Conservation (phyloP, 2,113 vertebrate genomes). For the Rhodinocichla rosea region DNA sequence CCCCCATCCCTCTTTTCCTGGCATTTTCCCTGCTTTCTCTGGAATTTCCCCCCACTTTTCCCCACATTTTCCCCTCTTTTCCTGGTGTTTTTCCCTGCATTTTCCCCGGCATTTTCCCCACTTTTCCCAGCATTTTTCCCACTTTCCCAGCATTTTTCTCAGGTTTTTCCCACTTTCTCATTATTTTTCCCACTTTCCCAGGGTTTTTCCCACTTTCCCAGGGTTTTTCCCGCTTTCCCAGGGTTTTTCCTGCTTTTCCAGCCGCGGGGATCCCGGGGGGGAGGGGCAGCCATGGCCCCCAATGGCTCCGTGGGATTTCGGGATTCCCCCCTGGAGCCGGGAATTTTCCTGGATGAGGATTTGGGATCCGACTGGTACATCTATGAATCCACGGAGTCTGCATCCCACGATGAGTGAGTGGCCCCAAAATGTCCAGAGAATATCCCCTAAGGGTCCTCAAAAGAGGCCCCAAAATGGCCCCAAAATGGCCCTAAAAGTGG, state of each 20-base stretch:
- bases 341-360: neutral
- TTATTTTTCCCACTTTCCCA: no score
- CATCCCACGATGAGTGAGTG: conserved; percentile 60
- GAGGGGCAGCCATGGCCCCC: conserved; percentile 10
- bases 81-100: no score
- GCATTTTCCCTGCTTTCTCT: no score
- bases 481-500: no score
- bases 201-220: neutral
- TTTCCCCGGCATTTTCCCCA: neutral
- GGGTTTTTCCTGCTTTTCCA: neutral
- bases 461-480: no score
- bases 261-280: neutral
- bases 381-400: conserved; percentile 6
- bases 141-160: fast-evolving
- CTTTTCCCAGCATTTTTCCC: no score
- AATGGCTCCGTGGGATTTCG: neutral
- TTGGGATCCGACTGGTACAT: conserved; percentile 68
- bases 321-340: neutral
- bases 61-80: no score
- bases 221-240: neutral
- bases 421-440: neutral
- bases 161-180: no score
- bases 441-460: no score
- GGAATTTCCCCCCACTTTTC: no score
- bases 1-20: no score